Percentiles rank a stretch among this genome's conserved stretches.
These are phyloP conservation scores for Lasioglossum baleicum DNA, from an alignment of 1,140 invertebrate species.

Conservation along the genomic window DNA sequence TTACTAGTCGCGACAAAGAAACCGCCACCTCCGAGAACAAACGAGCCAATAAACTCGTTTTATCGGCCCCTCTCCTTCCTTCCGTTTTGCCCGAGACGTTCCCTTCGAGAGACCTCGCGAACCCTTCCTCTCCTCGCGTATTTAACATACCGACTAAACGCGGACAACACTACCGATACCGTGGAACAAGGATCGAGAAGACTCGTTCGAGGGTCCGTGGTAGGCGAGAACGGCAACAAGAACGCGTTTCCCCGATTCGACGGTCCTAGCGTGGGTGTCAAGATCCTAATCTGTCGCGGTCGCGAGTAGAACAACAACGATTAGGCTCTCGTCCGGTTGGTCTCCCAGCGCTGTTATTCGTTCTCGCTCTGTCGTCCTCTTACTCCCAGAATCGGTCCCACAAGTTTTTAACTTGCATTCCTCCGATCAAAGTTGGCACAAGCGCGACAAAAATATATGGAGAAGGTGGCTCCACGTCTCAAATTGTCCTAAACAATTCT, in stretches of 20 bases:
- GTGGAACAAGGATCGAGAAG: neutral
- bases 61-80: conserved; percentile 43
- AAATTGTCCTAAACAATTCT: too few species aligned
- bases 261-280: conserved; percentile 36
- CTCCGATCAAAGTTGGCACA: too few species aligned
- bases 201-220: neutral
- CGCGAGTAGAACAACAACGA: conserved; percentile 54
- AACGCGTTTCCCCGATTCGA: neutral
- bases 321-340: conserved; percentile 42
- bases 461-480: too few species aligned
- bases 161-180: conserved; percentile 28
- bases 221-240: neutral
- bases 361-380: neutral
- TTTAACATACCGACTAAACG: conserved; percentile 56
- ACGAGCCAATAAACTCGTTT: conserved; percentile 64
- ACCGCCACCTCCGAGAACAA: conserved; percentile 64
- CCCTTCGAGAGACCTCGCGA: conserved; percentile 28
- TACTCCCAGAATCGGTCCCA: neutral
- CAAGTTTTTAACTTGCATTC: too few species aligned
- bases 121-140: conserved; percentile 42
- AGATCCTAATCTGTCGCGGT: conserved; percentile 51
- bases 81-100: conserved; percentile 49
- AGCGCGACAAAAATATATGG: too few species aligned
- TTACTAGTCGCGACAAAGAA: conserved; percentile 67
- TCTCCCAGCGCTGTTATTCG: conserved; percentile 13